Percentiles rank a stretch among this genome's conserved stretches.
phyloP scores from a whole-genome alignment of 2,797 vertebrate species.

The Glossophaga mutica region DNA sequence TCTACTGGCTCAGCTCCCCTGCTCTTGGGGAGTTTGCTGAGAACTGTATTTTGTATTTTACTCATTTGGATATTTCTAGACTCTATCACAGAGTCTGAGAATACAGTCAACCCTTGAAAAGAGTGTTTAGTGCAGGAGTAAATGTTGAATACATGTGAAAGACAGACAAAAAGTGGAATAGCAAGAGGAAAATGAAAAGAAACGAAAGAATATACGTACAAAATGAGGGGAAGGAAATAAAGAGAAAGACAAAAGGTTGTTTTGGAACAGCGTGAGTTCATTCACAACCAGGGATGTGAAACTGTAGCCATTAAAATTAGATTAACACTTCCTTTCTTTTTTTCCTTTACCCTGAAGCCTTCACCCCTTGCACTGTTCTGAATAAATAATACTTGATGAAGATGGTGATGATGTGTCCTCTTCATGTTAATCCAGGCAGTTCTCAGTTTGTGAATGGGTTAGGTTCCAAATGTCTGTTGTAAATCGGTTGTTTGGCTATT shows the following conservation, averaged over 20 bases:
- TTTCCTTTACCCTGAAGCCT: conserved; percentile 25
- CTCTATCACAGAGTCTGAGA: not conserved
- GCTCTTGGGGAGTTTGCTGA: not conserved
- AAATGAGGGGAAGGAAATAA: not conserved
- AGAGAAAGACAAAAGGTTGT: not conserved
- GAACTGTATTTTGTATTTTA: not conserved
- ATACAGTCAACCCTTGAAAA: not conserved
- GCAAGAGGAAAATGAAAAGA: not conserved
- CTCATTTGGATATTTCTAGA: not conserved
- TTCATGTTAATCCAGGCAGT: conserved; percentile 62
- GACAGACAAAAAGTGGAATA: not conserved
- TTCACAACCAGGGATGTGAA: conserved; percentile 21
- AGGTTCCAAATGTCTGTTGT: conserved; percentile 52
- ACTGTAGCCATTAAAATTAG: conserved; percentile 45
- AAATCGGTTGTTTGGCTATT: conserved; percentile 61
- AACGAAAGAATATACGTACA: not conserved
- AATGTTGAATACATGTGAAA: not conserved
- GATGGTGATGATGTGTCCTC: conserved; percentile 58
- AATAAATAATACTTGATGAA: conserved; percentile 63
- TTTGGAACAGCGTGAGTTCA: conserved; percentile 29
- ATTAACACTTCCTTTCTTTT: conserved; percentile 54
- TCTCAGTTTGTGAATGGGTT: conserved; percentile 43
- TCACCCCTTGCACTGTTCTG: conserved; percentile 30
- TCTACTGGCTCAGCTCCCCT: not conserved
- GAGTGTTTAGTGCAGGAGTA: not conserved